phyloP scores from a whole-genome alignment of 2,888 invertebrate genomes.

The Plemyria rubiginata region DNA sequence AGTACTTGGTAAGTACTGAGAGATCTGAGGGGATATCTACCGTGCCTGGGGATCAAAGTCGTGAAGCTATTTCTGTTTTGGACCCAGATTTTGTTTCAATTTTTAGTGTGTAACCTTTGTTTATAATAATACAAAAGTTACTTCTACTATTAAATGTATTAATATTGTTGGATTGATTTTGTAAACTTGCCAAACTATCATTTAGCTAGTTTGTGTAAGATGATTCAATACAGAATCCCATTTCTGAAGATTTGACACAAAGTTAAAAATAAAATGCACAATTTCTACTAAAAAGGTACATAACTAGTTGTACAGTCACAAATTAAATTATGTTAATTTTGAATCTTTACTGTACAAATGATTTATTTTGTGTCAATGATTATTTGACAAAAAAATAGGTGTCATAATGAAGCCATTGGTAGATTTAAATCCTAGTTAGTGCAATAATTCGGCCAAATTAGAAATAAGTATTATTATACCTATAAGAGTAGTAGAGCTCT shows the following conservation, averaged over 20 bases:
- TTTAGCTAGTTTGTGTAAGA: constrained; percentile 20
- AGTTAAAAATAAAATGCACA: constrained; percentile 8
- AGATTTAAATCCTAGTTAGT: constrained; percentile 50
- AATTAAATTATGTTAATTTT: too few relatives aligned
- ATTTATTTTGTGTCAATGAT: constrained; percentile 19
- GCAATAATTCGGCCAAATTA: constrained; percentile 74
- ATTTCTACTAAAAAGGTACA: background rate
- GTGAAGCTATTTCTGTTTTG: too few relatives aligned
- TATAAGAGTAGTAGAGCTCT: too few relatives aligned
- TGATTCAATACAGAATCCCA: background rate
- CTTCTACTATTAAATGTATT: constrained; percentile 6
- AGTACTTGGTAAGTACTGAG: too few relatives aligned
- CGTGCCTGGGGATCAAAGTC: too few relatives aligned
- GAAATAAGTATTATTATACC: constrained; percentile 38
- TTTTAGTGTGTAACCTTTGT: constrained; percentile 24
- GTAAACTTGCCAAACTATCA: constrained; percentile 20
- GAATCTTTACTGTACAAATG: too few relatives aligned
- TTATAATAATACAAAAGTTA: constrained; percentile 15
- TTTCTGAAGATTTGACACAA: background rate
- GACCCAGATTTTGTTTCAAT: constrained; percentile 5
- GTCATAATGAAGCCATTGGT: constrained; percentile 44
- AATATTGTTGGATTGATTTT: background rate
- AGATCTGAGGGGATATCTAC: too few relatives aligned
- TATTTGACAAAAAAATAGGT: constrained; percentile 19
- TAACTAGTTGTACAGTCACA: background rate